Evolutionary conservation across 23 tunicate species (phyloP).

Genomic region (Halocynthia aurantium): DNA sequence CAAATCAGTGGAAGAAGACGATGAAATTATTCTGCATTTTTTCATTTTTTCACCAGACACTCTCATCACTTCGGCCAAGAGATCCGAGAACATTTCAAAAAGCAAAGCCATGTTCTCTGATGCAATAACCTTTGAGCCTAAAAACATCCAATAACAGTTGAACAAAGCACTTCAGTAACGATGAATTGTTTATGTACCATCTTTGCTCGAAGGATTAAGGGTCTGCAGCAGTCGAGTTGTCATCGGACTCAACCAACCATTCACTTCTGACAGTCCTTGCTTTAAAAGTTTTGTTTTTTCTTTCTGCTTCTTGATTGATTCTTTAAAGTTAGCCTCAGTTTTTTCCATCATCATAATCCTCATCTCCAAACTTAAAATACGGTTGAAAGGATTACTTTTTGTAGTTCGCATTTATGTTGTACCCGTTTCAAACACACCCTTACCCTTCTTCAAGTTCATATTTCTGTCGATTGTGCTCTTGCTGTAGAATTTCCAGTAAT

Average conservation of each 20-base stretch:
- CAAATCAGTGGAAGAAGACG: background rate
- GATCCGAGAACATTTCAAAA: no score
- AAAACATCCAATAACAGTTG: no score
- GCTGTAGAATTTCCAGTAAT: background rate
- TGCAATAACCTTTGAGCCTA: no score
- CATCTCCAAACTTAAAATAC: background rate
- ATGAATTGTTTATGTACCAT: no score
- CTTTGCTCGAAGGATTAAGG: background rate
- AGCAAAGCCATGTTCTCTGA: no score
- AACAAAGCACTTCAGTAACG: no score
- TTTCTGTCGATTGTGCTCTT: background rate
- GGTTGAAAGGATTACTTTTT: background rate
- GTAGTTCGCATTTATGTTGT: background rate
- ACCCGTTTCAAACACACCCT: background rate
- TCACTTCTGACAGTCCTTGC: background rate
- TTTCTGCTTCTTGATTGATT: background rate
- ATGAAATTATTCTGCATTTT: no score
- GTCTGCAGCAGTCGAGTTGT: background rate
- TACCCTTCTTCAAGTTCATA: background rate
- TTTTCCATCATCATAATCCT: background rate
- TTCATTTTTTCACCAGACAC: no score
- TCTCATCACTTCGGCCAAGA: no score
- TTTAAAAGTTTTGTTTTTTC: background rate
- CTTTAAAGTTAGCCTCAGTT: background rate
- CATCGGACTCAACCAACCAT: background rate